Base-by-base conservation (phyloP, 2,113 vertebrate genomes). In the Okapia johnstoni region DNA sequence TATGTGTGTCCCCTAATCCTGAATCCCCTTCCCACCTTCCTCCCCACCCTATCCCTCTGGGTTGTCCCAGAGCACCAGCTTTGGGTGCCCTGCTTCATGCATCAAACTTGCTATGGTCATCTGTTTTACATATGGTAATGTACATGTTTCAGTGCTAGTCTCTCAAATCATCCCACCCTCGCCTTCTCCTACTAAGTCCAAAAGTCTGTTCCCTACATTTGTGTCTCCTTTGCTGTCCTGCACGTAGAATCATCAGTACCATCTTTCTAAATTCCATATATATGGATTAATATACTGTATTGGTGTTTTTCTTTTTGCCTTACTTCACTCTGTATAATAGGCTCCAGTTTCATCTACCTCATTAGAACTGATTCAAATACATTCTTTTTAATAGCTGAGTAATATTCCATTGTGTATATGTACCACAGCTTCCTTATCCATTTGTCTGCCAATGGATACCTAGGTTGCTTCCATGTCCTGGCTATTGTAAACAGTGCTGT, bases 391-490 rank as follows among this genome's bases (percentile, higher is more conserved):
- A 23, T 70, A 40, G n/a, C 19, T 70, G 66, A 23, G 12, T 70
- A 40, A 23, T 40, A 40, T 21, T 70, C 66, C 66, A 23, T 70
- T 70, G 66, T 40, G 40, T 23, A 23, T 0, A 0, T 3, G 2
- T 70, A 40, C 4, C 19, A 23, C n/a, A 70, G 40, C n/a, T 40
- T 70, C n/a, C 19, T 40, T 40, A 70, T 70, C 66, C 66, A 70
- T 40, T 70, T n/a, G 40, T 11, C n/a, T 40, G 5, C n/a, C 0
- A 0, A 6, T 70, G 19, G 66, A 12, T 19, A 40, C 23, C n/a
- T 23, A 70, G 19, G 0, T 40, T 70, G 19, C 10, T 23, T 70
- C 19, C 66, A 70, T 23, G 17, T 70, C 66, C 66, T 70, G 23
- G 12, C n/a, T 70, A 40, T 3, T 23, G 66, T 70, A 70, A 40